Evolutionary conservation across 2,888 invertebrate genomes (phyloP), one percentile per base, ranked within the genome.

Genomic region (Protophormia terraenovae): DNA sequence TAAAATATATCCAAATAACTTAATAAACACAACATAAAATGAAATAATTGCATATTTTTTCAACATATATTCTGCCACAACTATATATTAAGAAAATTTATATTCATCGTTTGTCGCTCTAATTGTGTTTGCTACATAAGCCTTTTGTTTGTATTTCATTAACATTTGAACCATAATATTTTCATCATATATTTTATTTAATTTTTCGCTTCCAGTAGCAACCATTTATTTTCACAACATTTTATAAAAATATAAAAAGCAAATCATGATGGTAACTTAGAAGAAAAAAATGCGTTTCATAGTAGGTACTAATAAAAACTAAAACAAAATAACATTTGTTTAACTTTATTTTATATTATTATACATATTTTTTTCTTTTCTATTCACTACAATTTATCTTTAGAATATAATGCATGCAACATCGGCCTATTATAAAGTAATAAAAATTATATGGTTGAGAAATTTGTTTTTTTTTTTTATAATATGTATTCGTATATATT

Each of bases 381-480:
- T 53, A 27, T 60, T 45, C 16, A 55, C 47, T 19, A 45, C 22
- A 69, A 60, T 41, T 53, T 71, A 64, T 64, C 22, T 71, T 79
- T 53, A 16, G 50, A 60, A 64, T 32, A 32, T 16, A n/a, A 67
- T 78, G 27, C 60, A 50, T 60, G 22, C 77, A 71, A 71, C 76
- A 41, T 71, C 64, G 69, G 64, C 78, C 75, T 73, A 76, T 81
- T 81, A 78, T 55, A 85, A 81, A 24, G 35, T 71, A 82, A 66
- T 79, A 78, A 75, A 53, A 85, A 85, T 84, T 77, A 81, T 81
- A 84, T 77, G 76, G 76, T 76, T 83, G 64, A 81, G 24, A 81
- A 73, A 84, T 41, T n/a, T n/a, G n/a, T n/a, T n/a, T n/a, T n/a
- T n/a, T n/a, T n/a, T n/a, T 81, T 81, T 71, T 58, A 45, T 50